Evolutionary conservation across 2,797 vertebrate species (phyloP), one percentile per base, ranked within the genome.

Genomic region (Oryzias sinensis): DNA sequence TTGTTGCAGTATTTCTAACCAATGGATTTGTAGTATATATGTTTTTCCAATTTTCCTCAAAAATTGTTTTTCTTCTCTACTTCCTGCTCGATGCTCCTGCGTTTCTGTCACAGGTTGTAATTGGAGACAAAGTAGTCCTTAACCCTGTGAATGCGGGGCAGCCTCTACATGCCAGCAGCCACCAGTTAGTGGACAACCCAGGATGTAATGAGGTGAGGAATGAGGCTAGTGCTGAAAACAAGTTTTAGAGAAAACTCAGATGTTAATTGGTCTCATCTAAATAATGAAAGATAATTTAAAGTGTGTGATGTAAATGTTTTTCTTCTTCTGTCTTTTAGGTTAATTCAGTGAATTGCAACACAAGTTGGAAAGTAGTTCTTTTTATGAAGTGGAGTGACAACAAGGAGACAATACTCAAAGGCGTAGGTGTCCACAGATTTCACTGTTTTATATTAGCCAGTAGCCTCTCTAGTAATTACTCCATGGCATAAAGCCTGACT

Each of bases 361-460:
- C 97, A 4, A 99, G 96, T 83, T 99, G 97, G 96, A 99, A 99
- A 83, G 96, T 99, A 24, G 95, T 97, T 67, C 93, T 99, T 6
- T 99, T 99, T 73, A 98, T 99, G 97, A 98, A 98, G 86, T 99
- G 96, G 96, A 97, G 94, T 0, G 97, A 99, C 75, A 99, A 99
- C 87, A 96, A 98, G 72, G 97, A 99, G 29, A 93, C 95, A 18
- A 97, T 97, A 58, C 88, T 99, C 3, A 99, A 99, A 87, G 97
- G 97, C 89, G 97, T 99, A 77, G 76, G 89, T 74, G 6, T 15
- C 42, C 16, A n/a, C 14, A n/a, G 16, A 44, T 44, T 44, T 44
- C 17, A 44, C 3, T 44, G 6, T n/a, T n/a, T 17, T 17, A 44
- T 17, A 17, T 8, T 16, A 44, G 17, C 43, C 42, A 15, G 42